Conservation (phyloP, 2,888 invertebrate genomes). For the Micropterix aruncella region DNA sequence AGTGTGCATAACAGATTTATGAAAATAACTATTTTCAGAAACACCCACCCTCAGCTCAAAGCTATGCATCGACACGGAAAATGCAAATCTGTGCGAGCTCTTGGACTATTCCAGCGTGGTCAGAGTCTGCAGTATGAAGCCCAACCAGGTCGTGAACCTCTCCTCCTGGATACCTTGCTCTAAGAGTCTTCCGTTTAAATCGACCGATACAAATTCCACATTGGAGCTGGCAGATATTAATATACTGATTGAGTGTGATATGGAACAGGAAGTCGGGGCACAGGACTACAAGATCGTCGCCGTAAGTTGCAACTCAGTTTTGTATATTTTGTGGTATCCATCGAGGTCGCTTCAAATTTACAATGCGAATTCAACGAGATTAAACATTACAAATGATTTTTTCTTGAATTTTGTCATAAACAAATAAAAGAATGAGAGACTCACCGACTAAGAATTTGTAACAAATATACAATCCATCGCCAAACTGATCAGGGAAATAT, state of each 20-base stretch:
- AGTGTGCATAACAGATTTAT: too few relatives aligned
- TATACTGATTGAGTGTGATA: conserved; percentile 32
- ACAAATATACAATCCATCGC: too few relatives aligned
- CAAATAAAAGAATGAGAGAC: too few relatives aligned
- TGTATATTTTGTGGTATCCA: too few relatives aligned
- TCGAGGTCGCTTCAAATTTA: too few relatives aligned
- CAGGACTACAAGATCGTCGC: conserved; percentile 15
- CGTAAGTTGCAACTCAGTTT: conserved; percentile 6
- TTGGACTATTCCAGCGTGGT: conserved; percentile 33
- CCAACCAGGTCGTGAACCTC: conserved; percentile 30
- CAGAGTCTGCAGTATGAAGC: conserved; percentile 35
- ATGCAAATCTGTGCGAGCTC: conserved; percentile 48
- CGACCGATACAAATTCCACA: conserved; percentile 18
- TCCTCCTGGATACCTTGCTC: conserved; percentile 32
- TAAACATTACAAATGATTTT: too few relatives aligned
- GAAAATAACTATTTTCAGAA: conserved; percentile 21
- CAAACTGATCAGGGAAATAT: too few relatives aligned
- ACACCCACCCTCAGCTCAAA: conserved; percentile 38
- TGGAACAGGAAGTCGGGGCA: conserved; percentile 27
- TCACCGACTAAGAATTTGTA: too few relatives aligned
- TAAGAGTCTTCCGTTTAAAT: conserved; percentile 28
- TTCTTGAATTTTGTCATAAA: too few relatives aligned
- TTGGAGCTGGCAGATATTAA: conserved; percentile 24
- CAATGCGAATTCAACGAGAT: too few relatives aligned
- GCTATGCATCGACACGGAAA: conserved; percentile 37